Evolutionary conservation across 2,797 vertebrate genomes (phyloP).

Genomic region (Microcaecilia unicolor): DNA sequence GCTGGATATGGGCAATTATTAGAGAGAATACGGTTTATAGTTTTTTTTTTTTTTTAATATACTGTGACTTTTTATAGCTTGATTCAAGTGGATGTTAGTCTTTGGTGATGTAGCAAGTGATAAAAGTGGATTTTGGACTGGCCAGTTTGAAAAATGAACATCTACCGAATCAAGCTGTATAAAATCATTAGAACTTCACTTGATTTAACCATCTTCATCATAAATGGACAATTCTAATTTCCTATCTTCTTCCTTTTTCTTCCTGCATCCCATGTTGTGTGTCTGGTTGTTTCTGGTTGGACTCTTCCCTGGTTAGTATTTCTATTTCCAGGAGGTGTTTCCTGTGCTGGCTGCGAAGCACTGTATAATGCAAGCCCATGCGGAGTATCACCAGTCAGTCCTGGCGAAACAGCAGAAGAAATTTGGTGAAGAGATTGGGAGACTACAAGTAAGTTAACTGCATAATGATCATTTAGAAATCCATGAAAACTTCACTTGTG

Average conservation of each 20-base stretch:
- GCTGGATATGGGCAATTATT: too few species aligned
- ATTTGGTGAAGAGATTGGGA: slow-evolving; percentile 93
- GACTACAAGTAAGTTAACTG: slow-evolving; percentile 72
- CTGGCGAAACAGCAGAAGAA: slow-evolving; percentile 93
- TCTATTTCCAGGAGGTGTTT: slow-evolving; percentile 99
- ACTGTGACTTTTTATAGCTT: slow-evolving; percentile 27
- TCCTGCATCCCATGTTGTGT: slow-evolving; percentile 69
- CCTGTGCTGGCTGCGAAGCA: slow-evolving; percentile 95
- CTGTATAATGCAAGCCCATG: slow-evolving; percentile 95
- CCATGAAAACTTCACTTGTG: too few species aligned
- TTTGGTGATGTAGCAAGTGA: slow-evolving; percentile 1
- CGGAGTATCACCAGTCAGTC: slow-evolving; percentile 84
- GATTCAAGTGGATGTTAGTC: slow-evolving; percentile 5
- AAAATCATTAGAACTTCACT: slow-evolving; percentile 28
- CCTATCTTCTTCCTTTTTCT: slow-evolving; percentile 65
- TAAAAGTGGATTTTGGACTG: slow-evolving; percentile 1
- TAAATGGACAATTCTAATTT: slow-evolving; percentile 60
- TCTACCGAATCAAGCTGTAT: slow-evolving; percentile 14
- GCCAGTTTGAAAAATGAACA: neutral
- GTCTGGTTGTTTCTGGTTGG: too few species aligned
- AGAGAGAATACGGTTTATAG: too few species aligned
- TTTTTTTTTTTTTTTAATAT: slow-evolving; percentile 31
- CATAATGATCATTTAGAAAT: too few species aligned
- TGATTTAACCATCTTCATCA: slow-evolving; percentile 47
- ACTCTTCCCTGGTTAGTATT: slow-evolving; percentile 97